Base-by-base conservation (phyloP, 2,888 invertebrate species). In the Phragmatobia fuliginosa region DNA sequence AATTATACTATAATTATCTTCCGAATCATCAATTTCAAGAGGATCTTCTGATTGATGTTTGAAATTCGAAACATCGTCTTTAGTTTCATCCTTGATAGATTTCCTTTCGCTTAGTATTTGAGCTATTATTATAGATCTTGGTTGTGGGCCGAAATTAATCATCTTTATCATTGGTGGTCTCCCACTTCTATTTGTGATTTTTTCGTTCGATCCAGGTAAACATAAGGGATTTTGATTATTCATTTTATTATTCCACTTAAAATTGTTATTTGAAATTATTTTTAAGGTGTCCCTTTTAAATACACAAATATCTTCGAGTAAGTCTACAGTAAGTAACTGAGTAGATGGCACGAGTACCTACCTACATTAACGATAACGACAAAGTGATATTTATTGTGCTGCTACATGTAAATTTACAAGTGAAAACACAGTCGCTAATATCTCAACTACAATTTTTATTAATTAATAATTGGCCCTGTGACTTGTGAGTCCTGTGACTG, bases 91-190 rank as follows among this genome's bases (percentile, higher is more conserved):
- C n/a, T 58, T 25, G 62, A 78, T 74, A 16, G 75, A 68, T 72
- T 79, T 83, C 32, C 81, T 79, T 80, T 88, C 83, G 68, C 73
- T 82, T 65, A 94, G 76, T 73, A 92, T 83, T 69, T 87, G 84
- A 41, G 93, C 88, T 74, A 94, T 83, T 36, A 91, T 86, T 18
- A 65, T 56, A n/a, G 94, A 94, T 72, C 84, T 87, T 25, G 93
- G 94, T 77, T 90, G 89, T 62, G 90, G 83, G 61, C 90, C 86
- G 79, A 93, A 94, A 71, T 77, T 83, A 61, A 88, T 83, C 33
- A 84, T 78, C 59, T 88, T 87, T 32, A 75, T 80, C 62, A 81
- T 85, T 52, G 69, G 77, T 49, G 94, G 94, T 76, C 94, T 87
- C 5, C 94, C 94, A 74, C 85, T 84, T 77, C 72, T 84, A 77